Evolutionary conservation across 2,113 vertebrate species (phyloP).

Genomic region (Scalopus aquaticus): DNA sequence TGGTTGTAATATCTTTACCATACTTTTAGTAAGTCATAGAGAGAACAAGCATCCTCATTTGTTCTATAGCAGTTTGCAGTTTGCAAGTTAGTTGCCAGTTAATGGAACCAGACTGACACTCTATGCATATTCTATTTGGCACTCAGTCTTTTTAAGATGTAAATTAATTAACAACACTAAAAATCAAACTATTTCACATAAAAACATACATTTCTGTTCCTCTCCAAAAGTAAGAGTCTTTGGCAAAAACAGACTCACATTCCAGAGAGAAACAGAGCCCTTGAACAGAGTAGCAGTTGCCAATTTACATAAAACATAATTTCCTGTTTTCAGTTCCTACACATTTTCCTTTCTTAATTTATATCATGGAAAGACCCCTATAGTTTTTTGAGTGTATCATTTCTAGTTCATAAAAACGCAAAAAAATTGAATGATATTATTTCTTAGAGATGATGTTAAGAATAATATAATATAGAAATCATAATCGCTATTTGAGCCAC

Average conservation of each 20-base stretch:
- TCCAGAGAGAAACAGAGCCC: background rate
- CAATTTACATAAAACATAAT: background rate
- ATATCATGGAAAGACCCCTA: background rate
- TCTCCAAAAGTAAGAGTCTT: background rate
- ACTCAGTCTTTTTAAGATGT: background rate
- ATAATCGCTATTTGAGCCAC: background rate
- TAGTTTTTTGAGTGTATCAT: background rate
- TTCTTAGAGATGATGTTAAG: background rate
- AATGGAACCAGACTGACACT: background rate
- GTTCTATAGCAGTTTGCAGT: background rate
- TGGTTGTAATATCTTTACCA: background rate
- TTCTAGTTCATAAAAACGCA: background rate
- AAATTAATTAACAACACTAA: conserved; percentile 13
- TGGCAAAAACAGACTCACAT: background rate
- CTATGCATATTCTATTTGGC: background rate
- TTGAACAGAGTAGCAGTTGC: background rate
- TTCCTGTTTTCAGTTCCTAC: background rate
- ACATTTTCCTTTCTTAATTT: background rate
- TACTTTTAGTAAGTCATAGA: background rate
- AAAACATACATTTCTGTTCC: background rate
- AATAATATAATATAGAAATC: background rate
- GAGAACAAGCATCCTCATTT: background rate
- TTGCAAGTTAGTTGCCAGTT: background rate
- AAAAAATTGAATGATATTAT: background rate
- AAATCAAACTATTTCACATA: background rate